Conservation (phyloP, 2,888 invertebrate species). For the Mantis religiosa region DNA sequence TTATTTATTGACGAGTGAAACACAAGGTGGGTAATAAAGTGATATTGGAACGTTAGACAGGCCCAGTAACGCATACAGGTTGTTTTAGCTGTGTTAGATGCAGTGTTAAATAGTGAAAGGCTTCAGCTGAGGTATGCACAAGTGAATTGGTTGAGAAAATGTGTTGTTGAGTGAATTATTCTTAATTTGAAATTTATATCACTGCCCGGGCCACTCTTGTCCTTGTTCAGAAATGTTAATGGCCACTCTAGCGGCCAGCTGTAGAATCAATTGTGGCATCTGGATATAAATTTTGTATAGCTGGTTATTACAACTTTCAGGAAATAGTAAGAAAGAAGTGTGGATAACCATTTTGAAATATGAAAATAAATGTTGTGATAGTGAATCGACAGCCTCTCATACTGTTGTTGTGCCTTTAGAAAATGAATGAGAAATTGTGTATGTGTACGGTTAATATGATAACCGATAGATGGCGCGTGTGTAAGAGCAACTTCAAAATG, state of each 20-base stretch:
- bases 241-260: constrained; percentile 28
- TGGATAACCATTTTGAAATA: neutral
- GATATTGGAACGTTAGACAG: neutral
- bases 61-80: neutral
- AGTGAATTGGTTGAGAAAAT: neutral
- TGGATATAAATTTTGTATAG: neutral
- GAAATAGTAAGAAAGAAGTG: neutral
- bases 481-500: constrained; percentile 32
- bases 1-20: neutral
- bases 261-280: constrained; percentile 25
- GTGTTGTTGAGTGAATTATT: neutral
- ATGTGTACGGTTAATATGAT: constrained; percentile 15
- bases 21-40: constrained; percentile 8
- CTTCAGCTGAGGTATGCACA: neutral
- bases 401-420: neutral
- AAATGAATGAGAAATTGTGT: neutral
- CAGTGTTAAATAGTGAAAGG: neutral
- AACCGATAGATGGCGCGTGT: constrained; percentile 26
- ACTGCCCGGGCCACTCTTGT: constrained; percentile 26
- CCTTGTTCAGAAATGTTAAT: constrained; percentile 22
- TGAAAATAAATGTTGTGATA: neutral
- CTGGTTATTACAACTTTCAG: neutral
- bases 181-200: constrained; percentile 22
- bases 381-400: neutral
- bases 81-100: neutral